These are phyloP conservation scores for Eupithecia tripunctaria DNA, from an alignment of 2,888 invertebrate genomes.

Conservation along the genomic window DNA sequence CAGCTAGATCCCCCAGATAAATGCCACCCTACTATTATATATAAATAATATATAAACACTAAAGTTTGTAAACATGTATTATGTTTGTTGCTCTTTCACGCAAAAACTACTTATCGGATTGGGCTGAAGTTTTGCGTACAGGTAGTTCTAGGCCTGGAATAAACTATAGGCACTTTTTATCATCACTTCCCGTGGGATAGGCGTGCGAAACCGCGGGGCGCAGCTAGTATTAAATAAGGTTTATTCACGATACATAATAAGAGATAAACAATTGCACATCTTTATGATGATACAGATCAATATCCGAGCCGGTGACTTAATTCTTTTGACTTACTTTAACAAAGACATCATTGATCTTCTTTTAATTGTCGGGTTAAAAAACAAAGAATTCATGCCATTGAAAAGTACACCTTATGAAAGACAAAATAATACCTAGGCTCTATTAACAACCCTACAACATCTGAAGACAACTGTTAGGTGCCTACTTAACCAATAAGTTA, in stretches of 20 bases:
- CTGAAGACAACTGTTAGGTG: conserved; percentile 6
- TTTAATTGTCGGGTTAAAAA: background rate
- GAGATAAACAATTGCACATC: background rate
- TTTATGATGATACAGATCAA: background rate
- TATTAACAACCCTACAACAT: background rate
- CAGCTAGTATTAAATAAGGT: no score
- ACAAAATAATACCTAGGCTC: background rate
- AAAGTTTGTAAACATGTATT: no score
- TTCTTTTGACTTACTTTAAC: background rate
- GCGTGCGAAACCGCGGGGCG: no score
- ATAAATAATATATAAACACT: no score
- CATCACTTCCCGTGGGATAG: no score
- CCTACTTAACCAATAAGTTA: background rate
- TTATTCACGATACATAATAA: background rate
- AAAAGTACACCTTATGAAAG: background rate
- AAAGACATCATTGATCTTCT: background rate
- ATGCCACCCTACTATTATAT: no score
- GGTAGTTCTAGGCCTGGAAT: no score
- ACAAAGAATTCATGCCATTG: background rate
- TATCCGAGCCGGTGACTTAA: background rate
- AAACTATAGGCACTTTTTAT: no score
- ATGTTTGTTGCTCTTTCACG: no score
- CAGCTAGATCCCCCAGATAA: no score
- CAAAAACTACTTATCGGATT: no score
- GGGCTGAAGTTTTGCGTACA: no score